These are phyloP conservation scores for Pseudolaguvia tuberculata DNA, from an alignment of 2,113 vertebrate genomes.

Conservation along the genomic window DNA sequence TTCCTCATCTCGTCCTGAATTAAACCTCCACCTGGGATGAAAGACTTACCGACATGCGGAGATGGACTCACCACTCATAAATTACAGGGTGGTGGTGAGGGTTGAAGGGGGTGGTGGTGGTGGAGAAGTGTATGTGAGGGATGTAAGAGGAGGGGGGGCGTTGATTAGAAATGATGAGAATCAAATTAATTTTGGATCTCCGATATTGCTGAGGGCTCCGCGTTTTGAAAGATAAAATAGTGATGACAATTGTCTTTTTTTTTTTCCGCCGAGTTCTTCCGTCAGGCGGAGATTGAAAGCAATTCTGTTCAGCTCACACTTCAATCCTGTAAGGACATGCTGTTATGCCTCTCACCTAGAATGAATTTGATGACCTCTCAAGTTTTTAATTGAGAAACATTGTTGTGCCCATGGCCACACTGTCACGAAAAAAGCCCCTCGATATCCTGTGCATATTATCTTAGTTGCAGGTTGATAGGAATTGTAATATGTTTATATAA, in stretches of 20 bases:
- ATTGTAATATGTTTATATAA: slow-evolving; percentile 51
- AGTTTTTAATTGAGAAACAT: slow-evolving; percentile 42
- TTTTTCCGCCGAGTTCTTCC: no score
- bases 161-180: slow-evolving; percentile 64
- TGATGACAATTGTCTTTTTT: slow-evolving; percentile 70
- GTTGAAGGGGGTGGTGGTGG: slow-evolving; percentile 29
- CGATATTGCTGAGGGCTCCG: slow-evolving; percentile 73
- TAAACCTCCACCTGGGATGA: slow-evolving; percentile 85
- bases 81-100: slow-evolving; percentile 51
- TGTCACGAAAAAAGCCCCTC: slow-evolving; percentile 30
- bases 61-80: slow-evolving; percentile 55
- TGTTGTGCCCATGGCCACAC: slow-evolving; percentile 39
- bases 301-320: slow-evolving; percentile 38
- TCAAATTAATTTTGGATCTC: slow-evolving; percentile 64
- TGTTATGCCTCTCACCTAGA: slow-evolving; percentile 19
- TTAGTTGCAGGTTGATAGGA: slow-evolving; percentile 39
- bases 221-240: slow-evolving; percentile 70
- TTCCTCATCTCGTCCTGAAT: slow-evolving; percentile 75
- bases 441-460: slow-evolving; percentile 46
- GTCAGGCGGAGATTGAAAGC: slow-evolving; percentile 33
- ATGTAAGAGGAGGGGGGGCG: slow-evolving; percentile 52
- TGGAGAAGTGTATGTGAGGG: background rate
- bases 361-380: slow-evolving; percentile 44
- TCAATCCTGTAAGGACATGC: slow-evolving; percentile 52
- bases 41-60: slow-evolving; percentile 62